These are phyloP conservation scores for Ylistrum balloti DNA, from an alignment of 1,140 invertebrate species.

Conservation along the genomic window DNA sequence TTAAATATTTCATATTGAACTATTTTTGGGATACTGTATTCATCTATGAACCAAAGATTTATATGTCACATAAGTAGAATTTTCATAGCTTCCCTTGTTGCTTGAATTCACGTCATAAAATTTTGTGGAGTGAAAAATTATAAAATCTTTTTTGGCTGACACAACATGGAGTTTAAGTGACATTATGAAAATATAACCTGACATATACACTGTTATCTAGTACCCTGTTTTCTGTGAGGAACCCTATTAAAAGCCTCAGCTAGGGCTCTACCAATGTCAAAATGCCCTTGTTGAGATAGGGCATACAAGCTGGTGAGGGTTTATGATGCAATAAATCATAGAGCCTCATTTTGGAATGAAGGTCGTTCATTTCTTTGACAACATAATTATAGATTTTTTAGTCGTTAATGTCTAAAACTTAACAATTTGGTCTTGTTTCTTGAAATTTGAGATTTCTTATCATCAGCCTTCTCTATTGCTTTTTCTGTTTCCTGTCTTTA, in stretches of 20 bases:
- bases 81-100: no score
- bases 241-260: background rate
- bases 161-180: background rate
- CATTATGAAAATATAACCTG: background rate
- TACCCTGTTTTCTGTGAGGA: background rate
- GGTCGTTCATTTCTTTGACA: background rate
- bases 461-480: no score
- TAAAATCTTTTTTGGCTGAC: background rate
- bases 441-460: background rate
- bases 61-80: no score
- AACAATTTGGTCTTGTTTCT: background rate
- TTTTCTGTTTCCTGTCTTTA: no score
- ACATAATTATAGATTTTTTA: background rate
- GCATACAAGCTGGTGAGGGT: background rate
- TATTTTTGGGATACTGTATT: no score
- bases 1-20: no score
- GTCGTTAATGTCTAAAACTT: conserved; percentile 28
- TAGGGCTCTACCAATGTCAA: no score
- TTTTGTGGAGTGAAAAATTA: no score
- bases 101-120: no score
- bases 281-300: background rate
- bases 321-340: conserved; percentile 1
- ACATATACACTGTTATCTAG: background rate
- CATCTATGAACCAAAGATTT: no score
- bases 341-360: conserved; percentile 1